Conservation (phyloP, 2,797 vertebrate genomes). For the Poeciliopsis turneri region DNA sequence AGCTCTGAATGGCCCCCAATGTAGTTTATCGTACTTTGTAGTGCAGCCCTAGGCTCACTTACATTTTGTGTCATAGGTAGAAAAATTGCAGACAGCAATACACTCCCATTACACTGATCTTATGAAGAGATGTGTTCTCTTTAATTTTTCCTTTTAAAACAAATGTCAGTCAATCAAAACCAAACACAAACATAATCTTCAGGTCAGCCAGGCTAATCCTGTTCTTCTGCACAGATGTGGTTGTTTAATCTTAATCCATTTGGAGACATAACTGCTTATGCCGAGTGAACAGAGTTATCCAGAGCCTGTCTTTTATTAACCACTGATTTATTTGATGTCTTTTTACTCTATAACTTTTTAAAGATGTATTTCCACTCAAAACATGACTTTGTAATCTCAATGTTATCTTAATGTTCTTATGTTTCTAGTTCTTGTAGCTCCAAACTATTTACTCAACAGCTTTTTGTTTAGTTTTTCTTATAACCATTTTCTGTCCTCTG, state of each 20-base stretch:
- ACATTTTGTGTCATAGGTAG: neutral
- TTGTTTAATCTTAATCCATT: neutral
- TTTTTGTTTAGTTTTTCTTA: neutral
- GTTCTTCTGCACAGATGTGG: neutral
- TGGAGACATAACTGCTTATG: neutral
- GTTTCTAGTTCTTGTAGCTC: neutral
- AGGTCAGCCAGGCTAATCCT: neutral
- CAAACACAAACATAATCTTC: neutral
- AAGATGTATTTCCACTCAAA: neutral
- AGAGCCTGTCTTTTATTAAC: neutral
- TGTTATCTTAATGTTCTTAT: neutral
- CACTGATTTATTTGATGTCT: neutral
- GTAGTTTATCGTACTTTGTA: neutral
- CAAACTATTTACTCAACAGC: neutral
- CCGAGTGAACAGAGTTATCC: neutral
- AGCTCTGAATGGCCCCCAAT: neutral
- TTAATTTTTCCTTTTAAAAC: neutral
- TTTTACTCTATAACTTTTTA: neutral
- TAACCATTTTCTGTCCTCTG: neutral
- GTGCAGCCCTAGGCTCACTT: neutral
- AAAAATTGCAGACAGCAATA: neutral
- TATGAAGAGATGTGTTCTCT: neutral
- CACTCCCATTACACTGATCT: neutral
- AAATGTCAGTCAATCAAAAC: neutral
- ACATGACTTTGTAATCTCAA: neutral